These are phyloP conservation scores for Calidris pugnax DNA, from an alignment of 2,113 vertebrate species.

Conservation along the genomic window DNA sequence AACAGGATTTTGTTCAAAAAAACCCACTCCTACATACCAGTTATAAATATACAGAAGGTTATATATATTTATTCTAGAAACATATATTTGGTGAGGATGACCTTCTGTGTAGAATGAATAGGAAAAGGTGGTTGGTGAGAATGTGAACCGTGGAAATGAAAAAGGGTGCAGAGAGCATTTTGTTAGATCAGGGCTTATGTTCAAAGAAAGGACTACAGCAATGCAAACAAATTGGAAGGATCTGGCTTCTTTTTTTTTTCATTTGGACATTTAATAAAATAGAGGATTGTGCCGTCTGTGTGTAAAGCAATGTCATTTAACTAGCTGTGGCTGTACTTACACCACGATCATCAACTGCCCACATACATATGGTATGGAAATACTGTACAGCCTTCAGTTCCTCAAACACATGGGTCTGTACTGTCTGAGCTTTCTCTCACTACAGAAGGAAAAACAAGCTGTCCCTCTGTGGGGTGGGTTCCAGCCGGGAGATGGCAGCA, in stretches of 20 bases:
- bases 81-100: slow-evolving; percentile 49
- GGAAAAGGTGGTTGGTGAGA: not conserved
- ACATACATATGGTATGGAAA: slow-evolving; percentile 13
- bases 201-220: not conserved
- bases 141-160: not conserved
- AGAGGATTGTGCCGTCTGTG: not conserved
- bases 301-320: not conserved
- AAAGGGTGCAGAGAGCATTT: not conserved
- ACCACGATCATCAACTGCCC: not conserved
- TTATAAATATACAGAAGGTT: slow-evolving; percentile 58
- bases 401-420: not conserved
- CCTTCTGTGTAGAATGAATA: slow-evolving; percentile 20
- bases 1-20: slow-evolving; percentile 56
- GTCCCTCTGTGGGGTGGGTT: not conserved
- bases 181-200: not conserved
- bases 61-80: slow-evolving; percentile 50
- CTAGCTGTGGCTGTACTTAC: slow-evolving; percentile 1
- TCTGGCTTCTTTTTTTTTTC: not conserved
- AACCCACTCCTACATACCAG: slow-evolving; percentile 36
- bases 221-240: not conserved
- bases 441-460: not conserved
- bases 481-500: slow-evolving; percentile 51
- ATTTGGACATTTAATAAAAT: not conserved
- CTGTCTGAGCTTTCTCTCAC: not conserved
- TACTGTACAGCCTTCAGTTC: not conserved